Evolutionary conservation across 1,140 invertebrate species (phyloP), one percentile per base, ranked within the genome.

Genomic region (Lethrus apterus): DNA sequence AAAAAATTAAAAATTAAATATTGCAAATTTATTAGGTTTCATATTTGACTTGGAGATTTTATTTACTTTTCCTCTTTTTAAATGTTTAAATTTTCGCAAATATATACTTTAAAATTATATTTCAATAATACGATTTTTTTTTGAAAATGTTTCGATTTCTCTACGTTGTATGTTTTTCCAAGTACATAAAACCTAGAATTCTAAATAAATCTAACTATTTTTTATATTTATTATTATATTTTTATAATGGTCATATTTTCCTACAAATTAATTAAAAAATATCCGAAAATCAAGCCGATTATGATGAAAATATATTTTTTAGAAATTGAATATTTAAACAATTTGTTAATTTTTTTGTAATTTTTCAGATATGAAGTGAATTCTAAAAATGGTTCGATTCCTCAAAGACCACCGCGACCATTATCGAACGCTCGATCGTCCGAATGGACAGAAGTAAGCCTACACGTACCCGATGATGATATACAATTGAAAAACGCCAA

Each of bases 361-460:
- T 42, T n/a, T 56, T 57, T 26, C 48, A 63, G 60, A 36, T 54
- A 35, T 19, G 51, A 62, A 48, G 47, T 33, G 1, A 50, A 50
- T 29, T 17, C 50, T 1, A 36, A 40, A 5, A 44, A 45, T 36
- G 46, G 54, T 31, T 42, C 50, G 31, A 48, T 52, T 15, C 40
- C 40, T 42, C 40, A 42, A 30, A 56, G 46, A 45, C 8, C 50
- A 46, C 21, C 52, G 50, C 44, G 54, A 8, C 11, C 57, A 0
- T 50, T 59, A 51, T 50, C 49, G 3, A 44, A 60, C n/a, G 58
- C 62, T 2, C 58, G 58, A 46, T 63, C 72, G 18, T 70, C 70
- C 44, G 73, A 76, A 52, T 76, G 74, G 73, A 73, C 72, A 13
- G 72, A 75, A 55, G 71, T 69, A 44, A 67, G 72, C 52, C 63